Conservation (phyloP, 2,797 vertebrate species). For the Melanotaenia boesemani region DNA sequence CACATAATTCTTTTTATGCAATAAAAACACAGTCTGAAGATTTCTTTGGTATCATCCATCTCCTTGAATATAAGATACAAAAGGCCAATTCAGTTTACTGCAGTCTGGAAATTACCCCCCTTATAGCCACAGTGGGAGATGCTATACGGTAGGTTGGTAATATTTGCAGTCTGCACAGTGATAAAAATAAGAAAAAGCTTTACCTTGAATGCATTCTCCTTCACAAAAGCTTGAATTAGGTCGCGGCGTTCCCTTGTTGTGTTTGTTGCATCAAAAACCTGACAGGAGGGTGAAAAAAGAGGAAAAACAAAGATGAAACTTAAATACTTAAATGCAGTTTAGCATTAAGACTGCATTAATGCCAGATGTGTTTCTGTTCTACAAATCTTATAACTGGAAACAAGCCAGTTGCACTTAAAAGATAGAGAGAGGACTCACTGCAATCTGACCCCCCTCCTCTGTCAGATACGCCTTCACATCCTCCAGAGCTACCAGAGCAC, state of each 20-base stretch:
- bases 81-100: neutral
- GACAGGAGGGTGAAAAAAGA: neutral
- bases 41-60: neutral
- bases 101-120: neutral
- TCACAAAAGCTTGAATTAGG: constrained; percentile 91
- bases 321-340: constrained; percentile 20
- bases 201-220: constrained; percentile 94
- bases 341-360: constrained; percentile 19
- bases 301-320: neutral
- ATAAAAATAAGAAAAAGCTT: neutral
- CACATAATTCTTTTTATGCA: neutral
- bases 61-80: neutral
- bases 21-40: neutral
- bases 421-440: constrained; percentile 80
- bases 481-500: constrained; percentile 92
- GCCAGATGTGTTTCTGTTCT: constrained; percentile 23
- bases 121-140: neutral
- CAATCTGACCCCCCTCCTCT: constrained; percentile 93
- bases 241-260: constrained; percentile 95
- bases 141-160: neutral
- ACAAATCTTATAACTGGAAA: constrained; percentile 23
- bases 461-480: constrained; percentile 93
- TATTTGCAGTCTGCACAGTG: neutral
- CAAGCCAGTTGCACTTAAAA: constrained; percentile 8
- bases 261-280: constrained; percentile 99